Evolutionary conservation across 2,797 vertebrate species (phyloP).

Genomic region (Ceryle rudis): DNA sequence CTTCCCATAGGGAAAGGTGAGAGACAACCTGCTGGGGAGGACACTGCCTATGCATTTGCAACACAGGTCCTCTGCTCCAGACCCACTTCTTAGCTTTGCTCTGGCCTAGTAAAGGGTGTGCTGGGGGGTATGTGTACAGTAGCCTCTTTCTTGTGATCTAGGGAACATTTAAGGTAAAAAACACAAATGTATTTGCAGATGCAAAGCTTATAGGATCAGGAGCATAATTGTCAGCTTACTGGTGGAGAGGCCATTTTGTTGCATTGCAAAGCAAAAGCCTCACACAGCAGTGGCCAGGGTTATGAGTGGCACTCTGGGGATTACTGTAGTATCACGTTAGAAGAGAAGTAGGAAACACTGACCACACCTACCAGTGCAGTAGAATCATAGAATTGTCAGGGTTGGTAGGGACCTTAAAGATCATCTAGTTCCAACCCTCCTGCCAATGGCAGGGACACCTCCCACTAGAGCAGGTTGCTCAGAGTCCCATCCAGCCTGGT

Average conservation of each 20-base stretch:
- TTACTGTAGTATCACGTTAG: neutral
- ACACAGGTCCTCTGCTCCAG: neutral
- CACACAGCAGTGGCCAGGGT: neutral
- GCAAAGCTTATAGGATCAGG: neutral
- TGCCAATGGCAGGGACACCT: too few species aligned
- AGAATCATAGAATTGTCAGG: too few species aligned
- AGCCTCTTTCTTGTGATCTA: neutral
- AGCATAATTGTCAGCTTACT: neutral
- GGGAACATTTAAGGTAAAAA: neutral
- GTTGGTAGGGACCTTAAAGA: too few species aligned
- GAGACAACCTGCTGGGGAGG: neutral
- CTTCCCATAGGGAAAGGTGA: neutral
- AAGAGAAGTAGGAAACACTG: neutral
- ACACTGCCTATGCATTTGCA: neutral
- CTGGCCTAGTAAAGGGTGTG: neutral
- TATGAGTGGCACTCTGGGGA: neutral
- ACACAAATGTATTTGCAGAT: neutral
- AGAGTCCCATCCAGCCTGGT: too few species aligned
- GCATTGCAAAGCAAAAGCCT: accelerated
- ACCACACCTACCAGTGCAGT: neutral
- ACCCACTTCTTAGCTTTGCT: neutral
- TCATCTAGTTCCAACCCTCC: too few species aligned
- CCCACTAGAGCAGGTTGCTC: too few species aligned
- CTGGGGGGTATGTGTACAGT: accelerated
- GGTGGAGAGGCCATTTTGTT: neutral